Evolutionary conservation across 2,113 vertebrate genomes (phyloP), one percentile per base, ranked within the genome.

Genomic region (Illadopsis cleaveri): DNA sequence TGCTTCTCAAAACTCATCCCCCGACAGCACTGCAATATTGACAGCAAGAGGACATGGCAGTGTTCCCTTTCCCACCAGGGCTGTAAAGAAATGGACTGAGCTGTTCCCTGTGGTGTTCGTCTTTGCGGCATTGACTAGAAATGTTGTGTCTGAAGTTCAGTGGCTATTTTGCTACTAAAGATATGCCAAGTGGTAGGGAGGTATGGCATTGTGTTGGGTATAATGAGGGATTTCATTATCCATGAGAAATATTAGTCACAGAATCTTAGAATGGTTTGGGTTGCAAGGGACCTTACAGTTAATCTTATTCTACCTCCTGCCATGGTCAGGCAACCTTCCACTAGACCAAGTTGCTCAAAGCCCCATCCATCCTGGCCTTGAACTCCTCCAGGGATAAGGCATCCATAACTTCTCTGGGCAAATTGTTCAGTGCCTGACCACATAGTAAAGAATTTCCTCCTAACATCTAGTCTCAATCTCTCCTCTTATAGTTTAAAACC

Each of bases 41-140:
- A 33, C 37, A 79, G 37, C 25, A 72, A 56, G 48, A 76, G 10
- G 15, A 45, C 0, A 1, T 12, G 48, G 27, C 42, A 45, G 25
- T 16, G n/a, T 12, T 25, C 54, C 31, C n/a, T 54, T 48, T 51
- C 19, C 65, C 64, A 56, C 15, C 16, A 75, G 19, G 21, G 20
- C 60, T 83, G 19, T 19, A 78, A 37, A 56, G 33, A 35, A 60
- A 38, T 7, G 8, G 3, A 4, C 20, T 86, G 40, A 45, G 21
- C 8, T n/a, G 10, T 38, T 65, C 9, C 15, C 19, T 40, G 1
- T 2, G 1, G 12, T 33, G 28, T 27, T 64, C 2, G 1, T 77
- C 50, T 77, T 50, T 53, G n/a, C 2, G 4, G 4, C 33, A 18
- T 8, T 82, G 44, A 24, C 23, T 57, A 42, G 47, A 91, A 90